A percentile compares a stretch with the other conserved stretches of the same genome.
Conservation (phyloP, 2,113 vertebrate genomes). For the Oncorhynchus nerka region DNA sequence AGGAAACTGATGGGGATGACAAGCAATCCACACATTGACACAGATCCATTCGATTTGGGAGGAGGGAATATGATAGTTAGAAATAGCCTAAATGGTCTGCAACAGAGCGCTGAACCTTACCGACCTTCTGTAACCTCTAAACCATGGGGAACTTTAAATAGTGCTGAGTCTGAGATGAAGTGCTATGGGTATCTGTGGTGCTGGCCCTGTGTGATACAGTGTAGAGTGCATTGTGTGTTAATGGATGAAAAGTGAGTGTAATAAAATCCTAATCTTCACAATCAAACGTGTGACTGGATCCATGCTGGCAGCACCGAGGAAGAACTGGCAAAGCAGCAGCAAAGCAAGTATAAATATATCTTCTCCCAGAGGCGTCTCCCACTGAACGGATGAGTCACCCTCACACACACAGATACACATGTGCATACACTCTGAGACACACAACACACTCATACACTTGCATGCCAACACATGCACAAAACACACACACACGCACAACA, state of each 20-base stretch:
- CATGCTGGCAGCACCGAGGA: slow-evolving; percentile 15
- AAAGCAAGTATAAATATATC: slow-evolving; percentile 52
- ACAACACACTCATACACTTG: neutral
- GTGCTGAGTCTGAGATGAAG: neutral
- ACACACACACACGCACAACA: neutral
- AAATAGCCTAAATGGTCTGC: neutral
- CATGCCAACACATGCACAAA: neutral
- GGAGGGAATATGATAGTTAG: neutral
- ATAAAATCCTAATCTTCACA: neutral
- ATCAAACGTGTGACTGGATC: neutral
- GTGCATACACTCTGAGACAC: slow-evolving; percentile 17
- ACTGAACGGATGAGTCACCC: slow-evolving; percentile 44
- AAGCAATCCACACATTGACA: too few relatives aligned
- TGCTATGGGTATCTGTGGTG: neutral
- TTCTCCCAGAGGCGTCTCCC: slow-evolving; percentile 40
- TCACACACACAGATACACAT: neutral
- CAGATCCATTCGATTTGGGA: too few relatives aligned
- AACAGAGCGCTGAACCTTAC: neutral
- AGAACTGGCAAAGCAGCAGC: slow-evolving; percentile 20
- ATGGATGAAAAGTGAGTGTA: neutral
- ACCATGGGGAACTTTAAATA: neutral
- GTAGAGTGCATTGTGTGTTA: neutral
- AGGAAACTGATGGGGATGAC: too few relatives aligned
- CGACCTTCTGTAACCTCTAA: neutral
- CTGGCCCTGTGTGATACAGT: neutral